Evolutionary conservation across 2,888 invertebrate species (phyloP).

Genomic region (Aphelenchoides bicaudatus): DNA sequence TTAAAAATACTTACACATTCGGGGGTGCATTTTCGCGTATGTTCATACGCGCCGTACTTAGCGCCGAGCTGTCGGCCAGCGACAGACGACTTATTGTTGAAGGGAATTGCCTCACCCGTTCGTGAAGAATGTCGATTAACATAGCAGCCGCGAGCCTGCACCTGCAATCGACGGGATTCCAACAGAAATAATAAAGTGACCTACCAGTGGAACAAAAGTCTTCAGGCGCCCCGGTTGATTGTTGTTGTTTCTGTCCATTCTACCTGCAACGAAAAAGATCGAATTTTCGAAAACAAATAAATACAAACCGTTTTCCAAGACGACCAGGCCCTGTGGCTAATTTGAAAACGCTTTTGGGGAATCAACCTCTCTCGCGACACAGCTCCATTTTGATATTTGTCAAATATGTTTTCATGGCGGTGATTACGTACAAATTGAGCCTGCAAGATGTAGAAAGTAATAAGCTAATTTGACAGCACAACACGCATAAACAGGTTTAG

Average conservation of each 20-base stretch:
- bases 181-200: too few relatives aligned
- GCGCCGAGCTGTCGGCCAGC: slow-evolving; percentile 1
- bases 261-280: not conserved
- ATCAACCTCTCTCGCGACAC: too few relatives aligned
- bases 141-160: slow-evolving; percentile 9
- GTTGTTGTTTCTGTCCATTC: slow-evolving; percentile 18
- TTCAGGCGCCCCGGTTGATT: not conserved
- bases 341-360: too few relatives aligned
- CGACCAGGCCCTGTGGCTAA: too few relatives aligned
- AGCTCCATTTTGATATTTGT: too few relatives aligned
- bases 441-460: too few relatives aligned
- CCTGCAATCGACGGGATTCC: too few relatives aligned
- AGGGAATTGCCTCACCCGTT: not conserved
- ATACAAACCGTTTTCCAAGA: too few relatives aligned
- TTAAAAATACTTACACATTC: slow-evolving; percentile 10
- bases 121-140: slow-evolving; percentile 18
- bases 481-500: too few relatives aligned
- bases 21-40: slow-evolving; percentile 2
- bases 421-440: too few relatives aligned
- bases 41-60: slow-evolving; percentile 11
- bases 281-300: not conserved
- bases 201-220: slow-evolving; percentile 18
- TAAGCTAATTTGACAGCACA: too few relatives aligned
- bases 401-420: too few relatives aligned
- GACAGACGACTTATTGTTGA: slow-evolving; percentile 11